Conservation (phyloP, 2,888 invertebrate genomes). For the Stenchaetothrips biformis region DNA sequence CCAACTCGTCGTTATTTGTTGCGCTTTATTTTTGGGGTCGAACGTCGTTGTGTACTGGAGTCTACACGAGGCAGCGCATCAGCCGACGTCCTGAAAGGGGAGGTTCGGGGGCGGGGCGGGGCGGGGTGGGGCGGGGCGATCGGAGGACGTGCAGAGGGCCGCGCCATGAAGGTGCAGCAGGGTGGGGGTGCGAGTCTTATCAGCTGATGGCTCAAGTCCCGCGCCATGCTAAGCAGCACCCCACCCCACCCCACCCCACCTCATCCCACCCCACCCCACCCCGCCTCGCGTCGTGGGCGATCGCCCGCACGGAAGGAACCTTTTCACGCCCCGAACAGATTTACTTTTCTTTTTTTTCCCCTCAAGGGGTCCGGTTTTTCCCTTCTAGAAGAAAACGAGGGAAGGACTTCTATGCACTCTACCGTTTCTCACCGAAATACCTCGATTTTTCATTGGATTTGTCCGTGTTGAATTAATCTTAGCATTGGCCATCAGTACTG, state of each 20-base stretch:
- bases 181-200: neutral
- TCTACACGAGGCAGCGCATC: neutral
- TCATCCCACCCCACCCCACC: neutral
- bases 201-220: slow-evolving; percentile 6
- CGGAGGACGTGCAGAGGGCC: too few relatives aligned
- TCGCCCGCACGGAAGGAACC: too few relatives aligned
- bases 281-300: neutral
- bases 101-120: neutral
- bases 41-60: too few relatives aligned
- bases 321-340: neutral
- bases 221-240: neutral
- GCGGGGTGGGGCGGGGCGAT: neutral
- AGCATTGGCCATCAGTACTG: too few relatives aligned
- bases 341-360: slow-evolving; percentile 26
- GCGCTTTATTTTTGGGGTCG: too few relatives aligned
- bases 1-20: too few relatives aligned
- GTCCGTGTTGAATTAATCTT: too few relatives aligned
- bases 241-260: neutral
- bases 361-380: neutral
- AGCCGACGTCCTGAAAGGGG: neutral
- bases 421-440: neutral
- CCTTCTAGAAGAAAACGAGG: slow-evolving; percentile 11
- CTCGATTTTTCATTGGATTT: too few relatives aligned
- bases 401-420: slow-evolving; percentile 27
- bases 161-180: neutral